Evolutionary conservation across 2,113 vertebrate genomes (phyloP).

Genomic region (Oryzias curvinotus): DNA sequence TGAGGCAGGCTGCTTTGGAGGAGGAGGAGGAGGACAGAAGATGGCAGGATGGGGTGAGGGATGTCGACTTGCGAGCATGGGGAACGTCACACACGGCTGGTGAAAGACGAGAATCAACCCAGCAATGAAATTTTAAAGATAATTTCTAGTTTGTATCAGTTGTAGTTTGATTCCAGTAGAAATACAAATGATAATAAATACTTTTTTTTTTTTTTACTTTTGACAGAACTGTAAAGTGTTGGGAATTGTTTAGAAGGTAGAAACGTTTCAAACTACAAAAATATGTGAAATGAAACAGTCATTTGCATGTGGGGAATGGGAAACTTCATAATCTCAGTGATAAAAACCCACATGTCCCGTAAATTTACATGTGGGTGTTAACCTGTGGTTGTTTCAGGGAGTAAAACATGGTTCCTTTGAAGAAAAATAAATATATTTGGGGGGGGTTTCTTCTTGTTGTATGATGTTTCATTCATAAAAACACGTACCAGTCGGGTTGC

Average conservation of each 20-base stretch:
- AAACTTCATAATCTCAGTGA: slow-evolving; percentile 29
- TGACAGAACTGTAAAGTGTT: neutral
- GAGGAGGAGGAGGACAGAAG: slow-evolving; percentile 12
- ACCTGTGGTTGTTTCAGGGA: slow-evolving; percentile 4
- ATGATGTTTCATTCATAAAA: slow-evolving; percentile 3
- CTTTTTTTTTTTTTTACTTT: neutral
- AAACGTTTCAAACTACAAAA: slow-evolving; percentile 10
- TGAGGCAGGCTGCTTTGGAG: slow-evolving; percentile 11
- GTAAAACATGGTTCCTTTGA: neutral
- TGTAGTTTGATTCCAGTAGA: no score
- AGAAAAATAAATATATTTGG: neutral
- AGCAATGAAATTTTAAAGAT: no score
- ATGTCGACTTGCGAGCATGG: slow-evolving; percentile 40
- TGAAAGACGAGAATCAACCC: neutral
- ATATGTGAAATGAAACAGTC: slow-evolving; percentile 33
- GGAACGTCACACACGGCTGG: slow-evolving; percentile 46
- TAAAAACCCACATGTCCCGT: slow-evolving; percentile 45
- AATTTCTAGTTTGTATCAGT: no score
- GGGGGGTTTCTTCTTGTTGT: neutral
- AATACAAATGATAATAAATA: no score
- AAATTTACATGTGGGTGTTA: slow-evolving; percentile 49
- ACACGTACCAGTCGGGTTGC: slow-evolving; percentile 46
- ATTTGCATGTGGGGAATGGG: slow-evolving; percentile 43
- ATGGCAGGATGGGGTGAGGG: slow-evolving; percentile 16
- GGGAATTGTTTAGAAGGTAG: neutral